phyloP scores from a whole-genome alignment of 2,113 vertebrate genomes.

The Oncorhynchus clarkii region DNA sequence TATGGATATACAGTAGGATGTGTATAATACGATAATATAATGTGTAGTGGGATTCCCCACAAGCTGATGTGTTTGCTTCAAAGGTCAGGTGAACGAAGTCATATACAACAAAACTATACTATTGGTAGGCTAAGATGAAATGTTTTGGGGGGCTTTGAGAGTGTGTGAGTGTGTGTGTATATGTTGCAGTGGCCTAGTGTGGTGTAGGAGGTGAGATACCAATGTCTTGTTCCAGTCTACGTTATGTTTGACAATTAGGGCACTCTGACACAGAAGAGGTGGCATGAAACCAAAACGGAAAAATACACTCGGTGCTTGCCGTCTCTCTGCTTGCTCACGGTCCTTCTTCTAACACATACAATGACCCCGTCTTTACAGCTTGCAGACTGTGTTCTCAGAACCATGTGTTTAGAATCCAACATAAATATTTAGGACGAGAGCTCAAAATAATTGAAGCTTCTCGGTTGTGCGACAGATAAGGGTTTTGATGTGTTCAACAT shows the following conservation, averaged over 20 bases:
- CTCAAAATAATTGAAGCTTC: conserved; percentile 34
- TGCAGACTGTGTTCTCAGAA: conserved; percentile 34
- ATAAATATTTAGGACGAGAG: conserved; percentile 63
- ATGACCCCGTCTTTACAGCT: not conserved
- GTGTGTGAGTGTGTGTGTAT: too few species aligned
- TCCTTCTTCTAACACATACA: not conserved
- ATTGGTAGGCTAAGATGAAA: too few species aligned
- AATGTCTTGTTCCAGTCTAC: not conserved
- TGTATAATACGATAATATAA: too few species aligned
- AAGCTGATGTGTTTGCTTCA: too few species aligned
- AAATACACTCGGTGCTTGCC: not conserved
- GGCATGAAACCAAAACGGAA: not conserved
- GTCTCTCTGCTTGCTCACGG: not conserved
- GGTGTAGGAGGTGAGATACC: not conserved
- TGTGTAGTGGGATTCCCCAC: too few species aligned
- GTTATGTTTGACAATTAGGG: not conserved
- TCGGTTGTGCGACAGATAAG: conserved; percentile 36
- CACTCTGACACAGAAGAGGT: not conserved
- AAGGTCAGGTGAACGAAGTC: too few species aligned
- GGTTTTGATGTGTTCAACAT: conserved; percentile 11
- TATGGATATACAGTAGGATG: too few species aligned
- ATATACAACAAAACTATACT: too few species aligned
- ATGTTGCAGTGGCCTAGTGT: not conserved
- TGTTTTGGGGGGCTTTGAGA: too few species aligned
- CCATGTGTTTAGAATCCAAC: conserved; percentile 50